Evolutionary conservation across 2,888 invertebrate genomes (phyloP).

Genomic region (Platycheirus rosarum): DNA sequence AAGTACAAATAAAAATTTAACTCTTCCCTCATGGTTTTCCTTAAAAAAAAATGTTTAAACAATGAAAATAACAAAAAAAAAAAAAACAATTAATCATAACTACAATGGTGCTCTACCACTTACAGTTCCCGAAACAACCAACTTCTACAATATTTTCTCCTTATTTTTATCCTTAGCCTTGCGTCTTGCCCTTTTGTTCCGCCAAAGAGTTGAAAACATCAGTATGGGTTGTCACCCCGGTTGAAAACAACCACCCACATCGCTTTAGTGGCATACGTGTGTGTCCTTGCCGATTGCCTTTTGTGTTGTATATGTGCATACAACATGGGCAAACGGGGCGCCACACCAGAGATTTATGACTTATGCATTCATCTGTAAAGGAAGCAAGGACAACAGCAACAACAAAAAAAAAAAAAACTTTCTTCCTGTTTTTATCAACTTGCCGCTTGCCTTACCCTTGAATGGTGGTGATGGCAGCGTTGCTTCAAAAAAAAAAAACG

Average conservation of each 20-base stretch:
- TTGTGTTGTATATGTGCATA: conserved; percentile 59
- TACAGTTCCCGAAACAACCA: conserved; percentile 21
- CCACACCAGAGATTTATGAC: conserved; percentile 67
- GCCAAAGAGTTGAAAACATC: not conserved
- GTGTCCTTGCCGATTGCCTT: conserved; percentile 64
- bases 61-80: conserved; percentile 33
- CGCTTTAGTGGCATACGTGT: conserved; percentile 32
- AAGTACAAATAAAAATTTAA: conserved; percentile 40
- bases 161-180: not conserved
- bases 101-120: conserved; percentile 55
- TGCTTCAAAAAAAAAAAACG: not conserved
- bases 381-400: conserved; percentile 60
- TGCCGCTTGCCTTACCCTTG: conserved; percentile 46
- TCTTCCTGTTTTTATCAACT: not conserved
- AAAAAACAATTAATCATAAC: conserved; percentile 67
- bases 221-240: not conserved
- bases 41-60: conserved; percentile 5
- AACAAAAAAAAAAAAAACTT: conserved; percentile 37
- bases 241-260: not conserved
- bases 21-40: conserved; percentile 28
- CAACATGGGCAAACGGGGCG: conserved; percentile 34
- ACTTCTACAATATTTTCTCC: conserved; percentile 16
- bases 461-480: conserved; percentile 16
- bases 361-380: conserved; percentile 70
- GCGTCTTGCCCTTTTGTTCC: not conserved